A percentile compares a stretch with the other conserved stretches of the same genome.
Evolutionary conservation across 2,113 vertebrate genomes (phyloP).

Genomic region (Channa argus): DNA sequence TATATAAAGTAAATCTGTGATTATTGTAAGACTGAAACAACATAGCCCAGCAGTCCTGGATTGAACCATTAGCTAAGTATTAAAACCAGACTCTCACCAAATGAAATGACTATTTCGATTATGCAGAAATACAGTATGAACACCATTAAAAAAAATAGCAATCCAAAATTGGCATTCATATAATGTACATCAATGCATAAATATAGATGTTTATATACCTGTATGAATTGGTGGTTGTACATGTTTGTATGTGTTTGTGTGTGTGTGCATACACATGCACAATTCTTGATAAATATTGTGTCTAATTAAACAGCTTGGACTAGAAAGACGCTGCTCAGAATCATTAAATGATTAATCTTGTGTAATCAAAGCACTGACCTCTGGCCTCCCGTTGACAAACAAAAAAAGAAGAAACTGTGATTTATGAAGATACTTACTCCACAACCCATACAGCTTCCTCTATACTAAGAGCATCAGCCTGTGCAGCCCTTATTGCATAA

Average conservation of each 20-base stretch:
- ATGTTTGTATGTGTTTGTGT: background rate
- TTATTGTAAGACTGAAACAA: no score
- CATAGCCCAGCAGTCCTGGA: no score
- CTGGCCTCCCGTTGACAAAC: slow-evolving; percentile 61
- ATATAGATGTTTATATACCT: background rate
- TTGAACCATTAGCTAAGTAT: no score
- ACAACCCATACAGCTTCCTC: slow-evolving; percentile 43
- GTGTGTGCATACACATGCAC: background rate
- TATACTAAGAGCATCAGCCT: slow-evolving; percentile 65
- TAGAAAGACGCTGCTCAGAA: slow-evolving; percentile 31
- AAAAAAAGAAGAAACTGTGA: slow-evolving; percentile 57
- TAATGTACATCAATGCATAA: background rate
- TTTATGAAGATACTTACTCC: slow-evolving; percentile 49
- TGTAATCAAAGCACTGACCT: slow-evolving; percentile 66
- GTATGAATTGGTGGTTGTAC: background rate
- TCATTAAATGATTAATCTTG: slow-evolving; percentile 53
- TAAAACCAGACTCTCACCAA: no score
- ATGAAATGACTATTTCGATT: no score
- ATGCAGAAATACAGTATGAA: no score
- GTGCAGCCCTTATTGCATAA: slow-evolving; percentile 75
- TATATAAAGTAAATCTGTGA: no score
- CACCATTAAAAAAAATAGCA: no score
- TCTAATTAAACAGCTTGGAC: slow-evolving; percentile 47
- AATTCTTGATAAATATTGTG: slow-evolving; percentile 45
- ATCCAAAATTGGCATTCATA: no score